These are phyloP conservation scores for Helicoverpa armigera DNA, from an alignment of 1,140 invertebrate genomes.

Conservation along the genomic window DNA sequence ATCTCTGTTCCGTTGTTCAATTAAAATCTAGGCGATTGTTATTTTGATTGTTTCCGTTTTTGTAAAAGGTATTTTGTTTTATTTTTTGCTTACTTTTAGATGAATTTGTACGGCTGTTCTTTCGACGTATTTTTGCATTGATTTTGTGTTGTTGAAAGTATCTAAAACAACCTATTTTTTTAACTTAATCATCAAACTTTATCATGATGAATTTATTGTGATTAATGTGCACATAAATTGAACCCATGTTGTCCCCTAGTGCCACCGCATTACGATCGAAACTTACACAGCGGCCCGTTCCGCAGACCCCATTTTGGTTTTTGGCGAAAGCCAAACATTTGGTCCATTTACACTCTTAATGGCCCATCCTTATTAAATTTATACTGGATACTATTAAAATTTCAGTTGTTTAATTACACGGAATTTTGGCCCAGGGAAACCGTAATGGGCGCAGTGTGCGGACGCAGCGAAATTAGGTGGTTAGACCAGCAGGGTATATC, in stretches of 20 bases:
- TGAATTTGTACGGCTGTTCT: not conserved
- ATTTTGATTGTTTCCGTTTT: constrained; percentile 64
- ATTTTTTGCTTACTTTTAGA: not conserved
- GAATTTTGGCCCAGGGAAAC: constrained; percentile 74
- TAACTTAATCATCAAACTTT: not conserved
- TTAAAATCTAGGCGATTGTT: constrained; percentile 78
- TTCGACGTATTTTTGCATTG: not conserved
- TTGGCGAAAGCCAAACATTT: constrained; percentile 78
- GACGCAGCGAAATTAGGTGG: constrained; percentile 62
- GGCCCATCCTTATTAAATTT: constrained; percentile 84
- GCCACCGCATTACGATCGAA: constrained; percentile 56
- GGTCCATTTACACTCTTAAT: constrained; percentile 75
- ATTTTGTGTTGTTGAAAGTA: not conserved
- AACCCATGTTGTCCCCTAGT: constrained; percentile 26
- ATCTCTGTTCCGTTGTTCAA: constrained; percentile 79
- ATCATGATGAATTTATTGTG: no score
- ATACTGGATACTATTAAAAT: constrained; percentile 82
- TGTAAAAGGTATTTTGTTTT: constrained; percentile 32
- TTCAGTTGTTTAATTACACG: constrained; percentile 83
- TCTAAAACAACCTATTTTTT: no score
- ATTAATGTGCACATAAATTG: constrained; percentile 8
- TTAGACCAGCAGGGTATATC: constrained; percentile 54
- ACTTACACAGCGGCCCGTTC: constrained; percentile 61
- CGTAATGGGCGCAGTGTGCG: constrained; percentile 63
- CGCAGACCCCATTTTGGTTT: constrained; percentile 76